Percentiles rank a stretch among this genome's conserved stretches.
These are phyloP conservation scores for Elysia chlorotica DNA, from an alignment of 1,140 invertebrate genomes.

Conservation along the genomic window DNA sequence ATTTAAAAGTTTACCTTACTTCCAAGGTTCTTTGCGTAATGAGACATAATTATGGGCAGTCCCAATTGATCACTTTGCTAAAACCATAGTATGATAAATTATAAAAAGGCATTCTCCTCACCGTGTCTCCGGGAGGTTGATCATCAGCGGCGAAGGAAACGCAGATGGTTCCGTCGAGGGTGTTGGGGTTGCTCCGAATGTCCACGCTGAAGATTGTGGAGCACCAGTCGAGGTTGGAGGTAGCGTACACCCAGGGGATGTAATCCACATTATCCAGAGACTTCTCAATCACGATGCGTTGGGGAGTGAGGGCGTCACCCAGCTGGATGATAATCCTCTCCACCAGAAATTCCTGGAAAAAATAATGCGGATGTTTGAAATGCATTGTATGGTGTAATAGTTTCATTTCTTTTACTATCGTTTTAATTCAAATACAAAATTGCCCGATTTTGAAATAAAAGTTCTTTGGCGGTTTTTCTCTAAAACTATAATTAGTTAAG, in stretches of 20 bases:
- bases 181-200: not conserved
- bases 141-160: conserved; percentile 10
- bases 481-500: too few relatives aligned
- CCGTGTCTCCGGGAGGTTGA: conserved; percentile 13
- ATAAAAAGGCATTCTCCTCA: not conserved
- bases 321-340: not conserved
- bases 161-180: not conserved
- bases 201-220: not conserved
- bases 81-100: not conserved
- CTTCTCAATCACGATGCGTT: conserved; percentile 5
- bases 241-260: conserved; percentile 19
- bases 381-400: too few relatives aligned
- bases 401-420: too few relatives aligned
- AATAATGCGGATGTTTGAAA: too few relatives aligned
- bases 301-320: conserved; percentile 16
- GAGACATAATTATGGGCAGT: too few relatives aligned
- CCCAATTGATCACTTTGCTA: too few relatives aligned
- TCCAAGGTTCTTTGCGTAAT: too few relatives aligned
- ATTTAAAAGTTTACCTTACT: too few relatives aligned
- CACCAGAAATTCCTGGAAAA: conserved; percentile 14
- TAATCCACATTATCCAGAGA: not conserved
- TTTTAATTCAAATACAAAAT: too few relatives aligned
- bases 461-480: too few relatives aligned
- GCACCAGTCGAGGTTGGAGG: not conserved
- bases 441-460: too few relatives aligned